A percentile compares a stretch with the other conserved stretches of the same genome.
These are phyloP conservation scores for Sabellastarte sp. DNA, from an alignment of 2,888 invertebrate genomes.

Conservation along the genomic window DNA sequence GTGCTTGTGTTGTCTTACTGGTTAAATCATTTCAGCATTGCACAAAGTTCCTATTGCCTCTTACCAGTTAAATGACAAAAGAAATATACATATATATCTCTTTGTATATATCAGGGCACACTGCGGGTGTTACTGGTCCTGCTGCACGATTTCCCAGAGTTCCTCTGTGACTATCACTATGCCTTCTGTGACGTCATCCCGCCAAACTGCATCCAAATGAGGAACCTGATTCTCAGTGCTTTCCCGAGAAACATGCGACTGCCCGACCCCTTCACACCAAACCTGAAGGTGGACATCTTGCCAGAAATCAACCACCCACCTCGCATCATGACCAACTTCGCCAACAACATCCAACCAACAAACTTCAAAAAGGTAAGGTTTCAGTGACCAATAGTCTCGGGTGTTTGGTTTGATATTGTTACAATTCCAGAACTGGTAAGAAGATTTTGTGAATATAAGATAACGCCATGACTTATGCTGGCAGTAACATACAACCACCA, in stretches of 20 bases:
- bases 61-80: too few species aligned
- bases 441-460: too few species aligned
- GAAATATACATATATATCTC: too few species aligned
- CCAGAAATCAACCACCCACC: constrained; percentile 86
- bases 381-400: too few species aligned
- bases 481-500: too few species aligned
- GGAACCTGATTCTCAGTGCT: constrained; percentile 95
- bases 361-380: constrained; percentile 76
- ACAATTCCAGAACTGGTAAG: too few species aligned
- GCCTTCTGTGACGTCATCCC: constrained; percentile 99
- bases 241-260: constrained; percentile 97
- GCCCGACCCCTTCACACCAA: constrained; percentile 98
- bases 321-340: constrained; percentile 84
- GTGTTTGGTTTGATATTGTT: too few species aligned
- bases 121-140: constrained; percentile 90
- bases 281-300: constrained; percentile 83
- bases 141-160: constrained; percentile 98
- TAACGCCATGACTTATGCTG: too few species aligned
- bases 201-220: constrained; percentile 97
- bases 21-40: too few species aligned
- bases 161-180: constrained; percentile 98
- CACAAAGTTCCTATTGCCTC: too few species aligned
- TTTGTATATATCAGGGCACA: too few species aligned
- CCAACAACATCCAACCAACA: constrained; percentile 79
- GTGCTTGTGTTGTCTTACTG: too few species aligned